phyloP scores from a whole-genome alignment of 2,113 vertebrate species.

The Chauna torquata region DNA sequence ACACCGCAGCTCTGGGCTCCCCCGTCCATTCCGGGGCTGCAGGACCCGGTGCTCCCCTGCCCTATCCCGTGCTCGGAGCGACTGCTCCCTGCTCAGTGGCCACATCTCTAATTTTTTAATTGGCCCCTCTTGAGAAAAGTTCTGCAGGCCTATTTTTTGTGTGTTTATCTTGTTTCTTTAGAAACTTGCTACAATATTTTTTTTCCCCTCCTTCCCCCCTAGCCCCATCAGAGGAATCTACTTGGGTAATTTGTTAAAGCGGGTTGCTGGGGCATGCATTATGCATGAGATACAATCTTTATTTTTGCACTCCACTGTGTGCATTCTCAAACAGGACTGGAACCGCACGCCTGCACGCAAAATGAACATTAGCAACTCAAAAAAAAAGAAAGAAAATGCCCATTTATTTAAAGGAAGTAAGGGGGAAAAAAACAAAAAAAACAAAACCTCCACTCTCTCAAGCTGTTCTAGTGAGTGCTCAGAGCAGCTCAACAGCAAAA shows the following conservation, averaged over 20 bases:
- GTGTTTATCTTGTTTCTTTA: constrained; percentile 21
- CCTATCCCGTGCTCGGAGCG: neutral
- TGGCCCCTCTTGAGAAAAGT: neutral
- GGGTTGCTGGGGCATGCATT: constrained; percentile 49
- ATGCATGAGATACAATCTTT: constrained; percentile 63
- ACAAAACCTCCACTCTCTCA: neutral
- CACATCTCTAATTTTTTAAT: neutral
- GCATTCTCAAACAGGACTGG: neutral
- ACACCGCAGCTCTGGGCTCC: neutral
- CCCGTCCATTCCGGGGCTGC: neutral
- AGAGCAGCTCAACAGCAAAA: neutral
- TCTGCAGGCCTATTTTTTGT: neutral
- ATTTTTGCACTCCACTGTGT: constrained; percentile 37
- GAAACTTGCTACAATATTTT: constrained; percentile 4
- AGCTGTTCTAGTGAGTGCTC: neutral
- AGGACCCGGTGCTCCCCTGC: neutral
- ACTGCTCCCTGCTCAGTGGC: neutral
- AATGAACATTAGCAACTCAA: constrained; percentile 14
- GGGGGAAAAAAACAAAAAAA: neutral
- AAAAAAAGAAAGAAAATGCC: neutral
- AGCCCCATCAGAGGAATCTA: neutral
- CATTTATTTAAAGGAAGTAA: constrained; percentile 1
- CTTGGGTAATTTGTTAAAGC: constrained; percentile 23
- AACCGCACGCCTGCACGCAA: neutral
- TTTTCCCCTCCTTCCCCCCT: neutral